Evolutionary conservation across 1,140 invertebrate species (phyloP).

Genomic region (Pinna nobilis): DNA sequence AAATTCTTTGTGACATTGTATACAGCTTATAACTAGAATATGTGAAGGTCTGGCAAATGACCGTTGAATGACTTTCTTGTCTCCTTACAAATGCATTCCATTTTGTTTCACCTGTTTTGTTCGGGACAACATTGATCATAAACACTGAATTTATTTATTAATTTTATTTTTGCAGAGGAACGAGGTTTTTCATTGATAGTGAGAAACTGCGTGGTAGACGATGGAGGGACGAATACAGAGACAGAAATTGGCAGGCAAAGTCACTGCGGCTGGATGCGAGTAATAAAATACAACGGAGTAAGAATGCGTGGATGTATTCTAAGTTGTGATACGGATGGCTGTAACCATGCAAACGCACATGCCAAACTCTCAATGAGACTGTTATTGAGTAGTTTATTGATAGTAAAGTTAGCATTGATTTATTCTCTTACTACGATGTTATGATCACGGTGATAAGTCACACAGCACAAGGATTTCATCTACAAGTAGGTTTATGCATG

Average conservation of each 20-base stretch:
- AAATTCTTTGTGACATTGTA: too few species aligned
- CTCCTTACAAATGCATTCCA: neutral
- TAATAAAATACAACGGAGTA: conserved; percentile 60
- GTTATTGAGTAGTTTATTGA: too few species aligned
- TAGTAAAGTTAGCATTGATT: too few species aligned
- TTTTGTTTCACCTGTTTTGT: neutral
- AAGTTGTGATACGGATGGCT: conserved; percentile 78
- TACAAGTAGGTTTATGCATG: too few species aligned
- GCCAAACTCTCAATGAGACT: too few species aligned
- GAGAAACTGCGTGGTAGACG: conserved; percentile 78
- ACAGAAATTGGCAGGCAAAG: conserved; percentile 69
- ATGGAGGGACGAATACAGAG: conserved; percentile 69
- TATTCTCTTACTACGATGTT: too few species aligned
- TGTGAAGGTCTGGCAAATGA: too few species aligned
- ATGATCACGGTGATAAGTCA: too few species aligned
- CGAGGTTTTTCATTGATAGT: conserved; percentile 66
- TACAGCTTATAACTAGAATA: too few species aligned
- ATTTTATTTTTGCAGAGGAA: conserved; percentile 42
- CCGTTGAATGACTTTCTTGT: too few species aligned
- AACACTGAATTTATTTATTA: neutral
- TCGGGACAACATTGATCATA: neutral
- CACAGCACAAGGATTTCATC: too few species aligned
- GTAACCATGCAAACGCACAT: too few species aligned
- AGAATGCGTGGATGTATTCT: conserved; percentile 77
- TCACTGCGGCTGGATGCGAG: conserved; percentile 71